These are phyloP conservation scores for Hyaena hyaena DNA, from an alignment of 2,113 vertebrate species.

Conservation along the genomic window DNA sequence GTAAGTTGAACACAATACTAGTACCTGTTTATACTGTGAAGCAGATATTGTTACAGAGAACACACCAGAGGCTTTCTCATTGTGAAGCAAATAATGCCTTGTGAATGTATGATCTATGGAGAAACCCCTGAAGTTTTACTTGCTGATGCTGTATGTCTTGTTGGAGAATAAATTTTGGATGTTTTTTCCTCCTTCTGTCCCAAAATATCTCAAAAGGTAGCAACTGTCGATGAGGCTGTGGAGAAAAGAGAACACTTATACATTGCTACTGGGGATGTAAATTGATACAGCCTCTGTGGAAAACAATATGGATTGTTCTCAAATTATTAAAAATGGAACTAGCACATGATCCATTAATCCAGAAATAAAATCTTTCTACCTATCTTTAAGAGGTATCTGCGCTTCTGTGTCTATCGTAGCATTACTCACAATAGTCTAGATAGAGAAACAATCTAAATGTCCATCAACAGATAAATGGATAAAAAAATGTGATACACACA, in stretches of 20 bases:
- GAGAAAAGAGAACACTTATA: not conserved
- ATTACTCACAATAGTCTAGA: not conserved
- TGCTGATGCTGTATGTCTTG: slow-evolving; percentile 87
- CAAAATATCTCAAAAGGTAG: not conserved
- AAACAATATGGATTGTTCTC: not conserved
- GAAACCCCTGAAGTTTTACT: slow-evolving; percentile 86
- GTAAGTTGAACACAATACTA: slow-evolving; percentile 81
- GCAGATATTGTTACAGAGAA: slow-evolving; percentile 84
- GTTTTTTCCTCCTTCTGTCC: slow-evolving; percentile 74
- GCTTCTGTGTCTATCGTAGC: not conserved
- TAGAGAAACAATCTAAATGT: not conserved
- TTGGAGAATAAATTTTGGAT: slow-evolving; percentile 96
- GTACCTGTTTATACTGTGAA: slow-evolving; percentile 90
- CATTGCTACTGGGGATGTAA: not conserved
- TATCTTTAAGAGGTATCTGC: not conserved
- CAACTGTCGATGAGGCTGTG: not conserved
- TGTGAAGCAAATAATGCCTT: slow-evolving; percentile 79
- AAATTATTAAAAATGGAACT: not conserved
- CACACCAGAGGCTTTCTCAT: slow-evolving; percentile 82
- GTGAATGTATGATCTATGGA: slow-evolving; percentile 90
- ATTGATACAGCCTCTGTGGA: not conserved
- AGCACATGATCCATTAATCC: not conserved
- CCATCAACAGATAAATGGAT: not conserved
- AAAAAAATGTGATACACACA: not conserved
- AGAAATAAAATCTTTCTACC: not conserved